Base-by-base conservation (phyloP, 35 echinoderm and acorn worm species). In the Heliocidaris erythrogramma region DNA sequence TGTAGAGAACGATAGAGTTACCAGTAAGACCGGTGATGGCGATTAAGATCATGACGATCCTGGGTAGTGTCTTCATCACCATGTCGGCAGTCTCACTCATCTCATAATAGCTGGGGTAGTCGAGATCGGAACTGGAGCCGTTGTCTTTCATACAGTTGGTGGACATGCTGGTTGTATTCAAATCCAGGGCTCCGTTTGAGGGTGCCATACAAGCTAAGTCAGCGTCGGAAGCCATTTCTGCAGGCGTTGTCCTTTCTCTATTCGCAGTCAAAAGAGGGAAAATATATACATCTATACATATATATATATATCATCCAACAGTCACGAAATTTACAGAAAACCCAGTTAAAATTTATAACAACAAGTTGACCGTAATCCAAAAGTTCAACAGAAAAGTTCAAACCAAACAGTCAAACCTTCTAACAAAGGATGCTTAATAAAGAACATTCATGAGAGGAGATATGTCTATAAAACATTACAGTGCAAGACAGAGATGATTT, bases 1-100 rank as follows among this genome's bases (percentile, higher is more conserved):
- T 96, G 49, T 94, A 96, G 24, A 99, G 88, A 9, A 99, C 98
- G 7, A 97, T 60, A 2, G 96, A 97, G 91, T 99, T 99, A 10
- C 98, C 98, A 30, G 88, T 94, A 9, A 97, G 92, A 48, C 98
- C 98, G 17, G 95, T 48, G n/a, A 95, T 86, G 9, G 89, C 95
- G 59, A 97, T 92, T 0, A 92, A n/a, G 48, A 92, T 59, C 48
- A 92, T 49, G 48, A 92, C 48, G 91, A 92, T 92, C 30, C 91
- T 16, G 12, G 91, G 91, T n/a, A 92, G 91, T 3, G 91, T 92
- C 91, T 92, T 32, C 91, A 92, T 92, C 48, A 92, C 49, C 48
- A 92, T 30, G n/a, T 14, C 13, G 31, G 91, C 91, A 13, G 49
- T 59, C 32, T 89, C 87, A 48, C 32, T 89, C 87, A 89, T 89